These are phyloP conservation scores for zebrafish (Danio rerio) DNA, from an alignment of 2,113 vertebrate genomes.

Conservation along the genomic window DNA sequence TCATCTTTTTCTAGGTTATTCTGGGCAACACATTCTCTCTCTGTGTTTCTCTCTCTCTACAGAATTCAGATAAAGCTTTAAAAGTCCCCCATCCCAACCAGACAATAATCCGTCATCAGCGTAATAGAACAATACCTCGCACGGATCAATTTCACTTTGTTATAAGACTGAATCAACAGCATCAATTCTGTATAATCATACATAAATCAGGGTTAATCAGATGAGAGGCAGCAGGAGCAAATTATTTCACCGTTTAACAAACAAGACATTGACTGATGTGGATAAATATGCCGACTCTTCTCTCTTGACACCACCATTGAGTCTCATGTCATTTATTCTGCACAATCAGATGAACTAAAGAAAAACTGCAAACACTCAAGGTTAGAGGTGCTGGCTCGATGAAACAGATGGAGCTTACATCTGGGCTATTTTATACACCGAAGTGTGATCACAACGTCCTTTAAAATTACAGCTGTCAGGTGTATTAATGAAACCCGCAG, in stretches of 20 bases:
- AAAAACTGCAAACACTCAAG: constrained; percentile 14
- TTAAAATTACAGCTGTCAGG: neutral
- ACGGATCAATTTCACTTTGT: neutral
- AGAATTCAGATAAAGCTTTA: constrained; percentile 56
- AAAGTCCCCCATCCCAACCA: constrained; percentile 45
- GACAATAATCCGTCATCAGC: constrained; percentile 13
- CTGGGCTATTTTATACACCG: neutral
- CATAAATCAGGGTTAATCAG: constrained; percentile 16
- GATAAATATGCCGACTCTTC: constrained; percentile 17
- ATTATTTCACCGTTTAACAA: constrained; percentile 7
- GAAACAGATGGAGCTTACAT: constrained; percentile 29
- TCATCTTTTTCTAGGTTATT: constrained; percentile 68
- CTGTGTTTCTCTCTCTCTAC: constrained; percentile 21
- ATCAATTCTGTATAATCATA: constrained; percentile 11
- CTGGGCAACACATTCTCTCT: constrained; percentile 50
- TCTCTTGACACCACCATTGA: constrained; percentile 6
- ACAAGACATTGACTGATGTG: constrained; percentile 20
- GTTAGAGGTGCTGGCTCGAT: constrained; percentile 23
- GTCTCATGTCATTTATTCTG: constrained; percentile 10
- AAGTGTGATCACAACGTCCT: neutral
- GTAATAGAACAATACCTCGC: constrained; percentile 8
- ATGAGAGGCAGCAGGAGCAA: constrained; percentile 1
- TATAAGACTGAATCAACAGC: neutral
- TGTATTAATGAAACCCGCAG: neutral
- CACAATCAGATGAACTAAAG: neutral